phyloP scores from a whole-genome alignment of 2,113 vertebrate species.

The Actenoides hombroni region DNA sequence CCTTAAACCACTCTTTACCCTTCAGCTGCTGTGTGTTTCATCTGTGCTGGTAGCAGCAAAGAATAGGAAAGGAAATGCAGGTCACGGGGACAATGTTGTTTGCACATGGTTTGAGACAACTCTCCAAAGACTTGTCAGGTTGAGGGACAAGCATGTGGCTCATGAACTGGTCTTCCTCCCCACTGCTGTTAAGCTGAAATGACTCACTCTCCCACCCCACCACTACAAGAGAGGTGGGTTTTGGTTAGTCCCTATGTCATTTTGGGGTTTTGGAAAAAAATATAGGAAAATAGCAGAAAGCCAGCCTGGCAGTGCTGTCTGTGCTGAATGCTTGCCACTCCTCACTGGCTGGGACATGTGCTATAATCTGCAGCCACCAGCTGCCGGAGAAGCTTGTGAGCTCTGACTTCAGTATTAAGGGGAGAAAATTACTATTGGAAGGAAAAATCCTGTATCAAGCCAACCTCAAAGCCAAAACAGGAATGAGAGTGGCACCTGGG shows the following conservation, averaged over 20 bases:
- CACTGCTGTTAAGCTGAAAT: background rate
- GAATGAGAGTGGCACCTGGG: background rate
- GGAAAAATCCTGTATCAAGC: background rate
- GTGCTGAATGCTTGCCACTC: background rate
- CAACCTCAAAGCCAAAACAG: background rate
- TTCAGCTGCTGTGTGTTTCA: background rate
- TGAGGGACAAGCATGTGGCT: background rate
- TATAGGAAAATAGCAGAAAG: background rate
- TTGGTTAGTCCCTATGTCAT: background rate
- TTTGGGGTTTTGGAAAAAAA: background rate
- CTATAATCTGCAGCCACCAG: background rate
- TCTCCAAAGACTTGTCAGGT: background rate
- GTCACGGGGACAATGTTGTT: fast-evolving
- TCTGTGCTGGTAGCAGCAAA: background rate
- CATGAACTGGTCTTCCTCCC: background rate
- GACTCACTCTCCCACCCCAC: background rate
- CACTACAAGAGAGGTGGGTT: background rate
- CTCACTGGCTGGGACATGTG: background rate
- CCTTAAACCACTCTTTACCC: background rate
- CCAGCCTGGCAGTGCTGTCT: background rate
- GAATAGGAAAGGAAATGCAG: background rate
- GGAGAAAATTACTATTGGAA: background rate
- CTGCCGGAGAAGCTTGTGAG: background rate
- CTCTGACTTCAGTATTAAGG: background rate
- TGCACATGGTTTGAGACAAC: background rate